Percentiles rank a stretch among this genome's conserved stretches.
phyloP scores from a whole-genome alignment of 2,797 vertebrate genomes.

The Phrynocephalus vlangalii region DNA sequence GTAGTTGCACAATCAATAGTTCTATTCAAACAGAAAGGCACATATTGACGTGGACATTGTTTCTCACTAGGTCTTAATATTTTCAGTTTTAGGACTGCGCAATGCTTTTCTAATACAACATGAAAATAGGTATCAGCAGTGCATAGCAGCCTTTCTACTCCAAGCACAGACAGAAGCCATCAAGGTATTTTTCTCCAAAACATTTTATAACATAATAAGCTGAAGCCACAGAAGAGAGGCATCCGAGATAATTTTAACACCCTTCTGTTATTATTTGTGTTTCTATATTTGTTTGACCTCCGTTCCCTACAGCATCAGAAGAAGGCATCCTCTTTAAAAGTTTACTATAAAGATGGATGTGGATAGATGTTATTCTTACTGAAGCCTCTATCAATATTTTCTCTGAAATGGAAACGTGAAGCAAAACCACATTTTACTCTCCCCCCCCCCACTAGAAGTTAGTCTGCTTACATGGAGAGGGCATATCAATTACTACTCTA shows the following conservation, averaged over 20 bases:
- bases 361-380: background rate
- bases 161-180: slow-evolving; percentile 85
- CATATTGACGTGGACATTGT: background rate
- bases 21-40: background rate
- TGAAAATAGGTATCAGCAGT: slow-evolving; percentile 90
- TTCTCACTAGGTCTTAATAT: slow-evolving; percentile 10
- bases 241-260: background rate
- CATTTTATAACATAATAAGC: slow-evolving; percentile 15
- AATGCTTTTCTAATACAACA: slow-evolving; percentile 92
- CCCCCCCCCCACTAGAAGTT: background rate
- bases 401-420: background rate
- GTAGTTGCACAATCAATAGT: background rate
- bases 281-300: background rate
- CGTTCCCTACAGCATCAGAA: background rate
- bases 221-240: background rate
- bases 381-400: background rate
- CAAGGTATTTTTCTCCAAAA: slow-evolving; percentile 80
- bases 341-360: background rate
- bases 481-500: background rate
- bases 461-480: background rate
- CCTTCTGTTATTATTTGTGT: too few species aligned
- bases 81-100: slow-evolving; percentile 82
- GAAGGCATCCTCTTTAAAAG: background rate
- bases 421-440: background rate
- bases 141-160: slow-evolving; percentile 87